Base-by-base conservation (phyloP, 2,797 vertebrate genomes). In the Prunella strophiata region DNA sequence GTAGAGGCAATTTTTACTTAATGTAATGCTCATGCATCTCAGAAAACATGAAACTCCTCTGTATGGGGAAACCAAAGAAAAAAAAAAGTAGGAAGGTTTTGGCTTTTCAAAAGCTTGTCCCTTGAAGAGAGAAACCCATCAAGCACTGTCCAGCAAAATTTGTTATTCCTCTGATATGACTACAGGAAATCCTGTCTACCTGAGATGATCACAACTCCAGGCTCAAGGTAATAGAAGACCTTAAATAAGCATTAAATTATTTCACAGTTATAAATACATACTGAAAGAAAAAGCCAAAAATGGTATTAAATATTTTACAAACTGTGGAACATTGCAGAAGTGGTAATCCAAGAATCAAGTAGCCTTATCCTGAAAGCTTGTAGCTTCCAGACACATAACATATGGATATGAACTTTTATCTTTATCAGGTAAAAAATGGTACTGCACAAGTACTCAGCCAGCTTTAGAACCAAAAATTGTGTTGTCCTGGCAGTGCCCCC, bases 361-460 rank as follows among this genome's bases (percentile, higher is more conserved):
- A 34, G 9, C 10, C 5, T 59, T 62, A 65, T 22, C 2, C 52
- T 65, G 43, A 65, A 79, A 74, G 11, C 14, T 16, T 62, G 18
- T 19, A 62, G 16, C 51, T 55, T 87, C 72, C 51, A 32, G 63
- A 63, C 3, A 0, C 0, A 0, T 13, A 29, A 16, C 11, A 19
- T 40, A 16, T 14, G 16, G 11, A 22, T 45, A 16, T 16, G 5
- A 29, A 7, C 42, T 13, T 67, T 13, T 71, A 1, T n/a, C 23
- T 52, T 74, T 52, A 50, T 63, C 26, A 50, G 9, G 10, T n/a
- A 11, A 40, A 40, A 47, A 21, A 67, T 52, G 34, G 5, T 18
- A 36, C 13, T 76, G 21, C 32, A 38, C 6, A 34, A 40, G 26
- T 22, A 22, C 38, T 42, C 9, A 66, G 13, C 6, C 12, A 48